These are phyloP conservation scores for Platorchestia sp. DNA, from an alignment of 1,140 invertebrate species.

Conservation along the genomic window DNA sequence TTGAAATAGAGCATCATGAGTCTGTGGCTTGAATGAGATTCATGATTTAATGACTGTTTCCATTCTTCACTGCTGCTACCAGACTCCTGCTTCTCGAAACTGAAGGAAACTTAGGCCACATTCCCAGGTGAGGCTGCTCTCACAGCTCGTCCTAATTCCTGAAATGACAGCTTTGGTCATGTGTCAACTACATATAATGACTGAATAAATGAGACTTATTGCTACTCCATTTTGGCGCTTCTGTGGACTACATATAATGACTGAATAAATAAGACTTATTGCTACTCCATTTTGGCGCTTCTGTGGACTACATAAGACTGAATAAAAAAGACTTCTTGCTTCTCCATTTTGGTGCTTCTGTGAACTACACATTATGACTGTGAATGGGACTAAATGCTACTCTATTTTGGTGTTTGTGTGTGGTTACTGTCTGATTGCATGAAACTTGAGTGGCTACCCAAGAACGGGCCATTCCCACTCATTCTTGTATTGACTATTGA, in stretches of 20 bases:
- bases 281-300: not conserved
- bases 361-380: no score
- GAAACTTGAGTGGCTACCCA: no score
- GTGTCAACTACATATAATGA: not conserved
- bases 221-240: not conserved
- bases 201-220: not conserved
- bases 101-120: not conserved
- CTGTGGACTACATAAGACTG: not conserved
- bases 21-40: not conserved
- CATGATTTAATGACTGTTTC: not conserved
- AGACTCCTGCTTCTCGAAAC: slow-evolving; percentile 22
- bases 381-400: no score
- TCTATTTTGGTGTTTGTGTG: no score
- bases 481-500: no score
- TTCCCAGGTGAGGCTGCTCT: slow-evolving; percentile 7
- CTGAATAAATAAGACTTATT: not conserved
- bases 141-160: not conserved
- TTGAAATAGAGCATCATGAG: not conserved
- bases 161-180: not conserved
- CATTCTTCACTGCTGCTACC: not conserved
- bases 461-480: no score
- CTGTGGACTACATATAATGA: not conserved
- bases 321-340: no score
- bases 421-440: no score
- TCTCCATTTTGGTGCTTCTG: no score